A percentile compares a stretch with the other conserved stretches of the same genome.
These are phyloP conservation scores for Adelges cooleyi DNA, from an alignment of 1,140 invertebrate species.

Conservation along the genomic window DNA sequence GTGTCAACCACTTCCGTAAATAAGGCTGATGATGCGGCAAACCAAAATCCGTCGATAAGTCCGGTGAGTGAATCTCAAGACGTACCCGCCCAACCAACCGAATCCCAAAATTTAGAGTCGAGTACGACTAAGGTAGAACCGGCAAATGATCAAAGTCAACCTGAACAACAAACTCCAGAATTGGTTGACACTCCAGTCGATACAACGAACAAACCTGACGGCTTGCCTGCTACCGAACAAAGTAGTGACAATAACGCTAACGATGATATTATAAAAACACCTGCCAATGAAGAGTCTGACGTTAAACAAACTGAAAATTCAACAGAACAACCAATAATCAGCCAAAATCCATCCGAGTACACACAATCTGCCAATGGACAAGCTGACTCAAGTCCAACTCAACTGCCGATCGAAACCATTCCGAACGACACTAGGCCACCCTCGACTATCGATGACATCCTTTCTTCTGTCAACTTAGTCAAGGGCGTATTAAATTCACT, in stretches of 20 bases:
- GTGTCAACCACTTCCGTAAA: neutral
- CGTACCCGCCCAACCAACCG: neutral
- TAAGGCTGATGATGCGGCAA: neutral
- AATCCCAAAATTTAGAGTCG: neutral
- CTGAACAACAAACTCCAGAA: neutral
- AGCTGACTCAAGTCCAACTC: neutral
- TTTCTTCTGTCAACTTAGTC: slow-evolving; percentile 2
- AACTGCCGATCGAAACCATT: neutral
- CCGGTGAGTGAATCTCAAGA: neutral
- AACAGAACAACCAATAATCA: neutral
- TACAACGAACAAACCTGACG: neutral
- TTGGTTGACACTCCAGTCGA: neutral
- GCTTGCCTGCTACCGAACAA: neutral
- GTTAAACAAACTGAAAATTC: no score
- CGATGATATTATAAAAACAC: neutral
- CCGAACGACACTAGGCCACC: neutral
- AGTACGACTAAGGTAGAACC: neutral
- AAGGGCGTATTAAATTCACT: slow-evolving; percentile 9
- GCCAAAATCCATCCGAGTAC: neutral
- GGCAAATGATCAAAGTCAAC: neutral
- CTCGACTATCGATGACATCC: neutral
- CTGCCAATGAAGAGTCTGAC: neutral
- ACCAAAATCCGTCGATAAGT: neutral
- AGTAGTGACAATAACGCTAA: neutral
- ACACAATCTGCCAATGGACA: neutral